These are phyloP conservation scores for Limanda limanda DNA, from an alignment of 2,113 vertebrate genomes.

Conservation along the genomic window DNA sequence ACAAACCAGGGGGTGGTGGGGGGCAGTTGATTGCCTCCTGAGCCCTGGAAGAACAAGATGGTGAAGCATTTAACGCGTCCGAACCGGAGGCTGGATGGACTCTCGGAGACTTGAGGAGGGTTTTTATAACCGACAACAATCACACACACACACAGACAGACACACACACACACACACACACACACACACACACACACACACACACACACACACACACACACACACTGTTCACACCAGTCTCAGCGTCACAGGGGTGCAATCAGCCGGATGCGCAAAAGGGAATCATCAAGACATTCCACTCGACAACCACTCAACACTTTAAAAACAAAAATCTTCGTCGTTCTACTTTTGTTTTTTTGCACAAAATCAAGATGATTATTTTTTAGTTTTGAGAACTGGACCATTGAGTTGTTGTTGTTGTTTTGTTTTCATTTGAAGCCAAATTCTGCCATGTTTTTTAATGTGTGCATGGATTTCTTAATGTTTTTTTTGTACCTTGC, in stretches of 20 bases:
- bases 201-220: constrained; percentile 7
- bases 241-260: constrained; percentile 33
- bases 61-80: constrained; percentile 40
- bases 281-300: constrained; percentile 57
- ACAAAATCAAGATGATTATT: constrained; percentile 52
- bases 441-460: constrained; percentile 64
- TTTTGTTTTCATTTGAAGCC: constrained; percentile 53
- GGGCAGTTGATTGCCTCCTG: too few species aligned
- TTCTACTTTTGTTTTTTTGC: constrained; percentile 39
- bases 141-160: constrained; percentile 15
- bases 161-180: too few species aligned
- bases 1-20: not conserved
- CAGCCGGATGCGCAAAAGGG: constrained; percentile 57
- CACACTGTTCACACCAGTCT: constrained; percentile 14
- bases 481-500: constrained; percentile 62
- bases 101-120: constrained; percentile 21
- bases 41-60: constrained; percentile 7
- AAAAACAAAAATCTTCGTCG: constrained; percentile 1
- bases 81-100: constrained; percentile 43
- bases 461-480: constrained; percentile 60
- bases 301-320: constrained; percentile 34
- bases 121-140: constrained; percentile 37
- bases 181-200: too few species aligned
- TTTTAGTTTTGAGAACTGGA: constrained; percentile 52
- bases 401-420: constrained; percentile 13